A percentile compares a stretch with the other conserved stretches of the same genome.
Conservation (phyloP, 2,888 invertebrate genomes). For the Rosalia funebris region DNA sequence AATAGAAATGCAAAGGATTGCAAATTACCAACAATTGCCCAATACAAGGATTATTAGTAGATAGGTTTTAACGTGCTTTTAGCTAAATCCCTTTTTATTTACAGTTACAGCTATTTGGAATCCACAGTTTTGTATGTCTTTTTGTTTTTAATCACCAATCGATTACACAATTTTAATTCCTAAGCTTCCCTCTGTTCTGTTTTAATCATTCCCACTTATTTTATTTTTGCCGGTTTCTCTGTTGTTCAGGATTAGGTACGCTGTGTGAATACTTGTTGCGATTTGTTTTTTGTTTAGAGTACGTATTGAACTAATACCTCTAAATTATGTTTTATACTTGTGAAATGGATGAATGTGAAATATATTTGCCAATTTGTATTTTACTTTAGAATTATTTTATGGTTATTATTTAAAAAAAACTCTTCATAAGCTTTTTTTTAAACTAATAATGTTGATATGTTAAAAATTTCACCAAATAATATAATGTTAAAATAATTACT, state of each 20-base stretch:
- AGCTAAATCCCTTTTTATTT: conserved; percentile 35
- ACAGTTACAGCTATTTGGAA: conserved; percentile 10
- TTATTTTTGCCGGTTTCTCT: conserved; percentile 1
- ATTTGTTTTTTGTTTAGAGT: background rate
- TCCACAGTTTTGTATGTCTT: conserved; percentile 26
- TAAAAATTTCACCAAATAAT: too few relatives aligned
- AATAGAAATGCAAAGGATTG: conserved; percentile 29
- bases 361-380: too few relatives aligned
- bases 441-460: too few relatives aligned
- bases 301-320: too few relatives aligned
- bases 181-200: conserved; percentile 23
- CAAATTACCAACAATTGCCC: conserved; percentile 43
- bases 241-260: background rate
- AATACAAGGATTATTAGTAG: conserved; percentile 43
- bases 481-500: too few relatives aligned
- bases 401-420: too few relatives aligned
- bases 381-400: too few relatives aligned
- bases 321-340: too few relatives aligned
- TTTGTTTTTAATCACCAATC: conserved; percentile 40
- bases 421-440: too few relatives aligned
- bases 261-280: background rate
- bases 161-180: conserved; percentile 43
- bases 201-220: background rate
- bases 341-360: too few relatives aligned
- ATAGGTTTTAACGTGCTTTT: conserved; percentile 37